Evolutionary conservation across 30 jellyfish, hydroid and myxozoan species (phyloP).

Genomic region (Aurelia coerulea): DNA sequence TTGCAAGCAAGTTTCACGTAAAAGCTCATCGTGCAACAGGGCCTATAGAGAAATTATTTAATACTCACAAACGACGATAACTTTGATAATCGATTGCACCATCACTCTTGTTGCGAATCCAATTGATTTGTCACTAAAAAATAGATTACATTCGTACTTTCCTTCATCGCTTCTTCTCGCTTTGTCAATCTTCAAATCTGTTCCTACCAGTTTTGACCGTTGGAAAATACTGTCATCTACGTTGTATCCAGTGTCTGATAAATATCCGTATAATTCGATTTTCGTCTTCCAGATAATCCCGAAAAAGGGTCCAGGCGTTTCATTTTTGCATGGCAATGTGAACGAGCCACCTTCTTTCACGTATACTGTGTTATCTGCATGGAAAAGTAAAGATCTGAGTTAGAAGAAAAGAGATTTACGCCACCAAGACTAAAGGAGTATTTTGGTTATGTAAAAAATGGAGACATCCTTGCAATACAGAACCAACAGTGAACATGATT

Average conservation of each 20-base stretch:
- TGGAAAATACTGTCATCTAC: slow-evolving; percentile 2
- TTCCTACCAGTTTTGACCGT: slow-evolving; percentile 53
- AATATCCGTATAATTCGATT: slow-evolving; percentile 22
- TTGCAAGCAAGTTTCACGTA: no score
- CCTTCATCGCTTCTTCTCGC: slow-evolving; percentile 43
- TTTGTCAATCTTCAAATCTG: slow-evolving; percentile 44
- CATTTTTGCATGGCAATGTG: slow-evolving; percentile 69
- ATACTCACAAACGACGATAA: slow-evolving; percentile 65
- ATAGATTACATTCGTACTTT: slow-evolving; percentile 58
- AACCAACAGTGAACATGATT: no score
- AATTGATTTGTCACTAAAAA: background rate
- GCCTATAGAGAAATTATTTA: no score
- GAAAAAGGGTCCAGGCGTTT: slow-evolving; percentile 67
- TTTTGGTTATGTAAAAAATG: no score
- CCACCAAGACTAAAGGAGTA: no score
- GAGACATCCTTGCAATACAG: no score
- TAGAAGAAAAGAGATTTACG: background rate
- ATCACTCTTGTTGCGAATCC: slow-evolving; percentile 6
- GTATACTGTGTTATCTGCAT: slow-evolving; percentile 41
- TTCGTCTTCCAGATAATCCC: slow-evolving; percentile 57
- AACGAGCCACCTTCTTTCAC: slow-evolving; percentile 43
- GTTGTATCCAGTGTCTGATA: slow-evolving; percentile 19
- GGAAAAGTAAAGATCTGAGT: background rate
- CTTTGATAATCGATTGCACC: slow-evolving; percentile 21
- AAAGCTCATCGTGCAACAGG: no score